These are phyloP conservation scores for Lycaon pictus DNA, from an alignment of 2,113 vertebrate species.

Conservation along the genomic window DNA sequence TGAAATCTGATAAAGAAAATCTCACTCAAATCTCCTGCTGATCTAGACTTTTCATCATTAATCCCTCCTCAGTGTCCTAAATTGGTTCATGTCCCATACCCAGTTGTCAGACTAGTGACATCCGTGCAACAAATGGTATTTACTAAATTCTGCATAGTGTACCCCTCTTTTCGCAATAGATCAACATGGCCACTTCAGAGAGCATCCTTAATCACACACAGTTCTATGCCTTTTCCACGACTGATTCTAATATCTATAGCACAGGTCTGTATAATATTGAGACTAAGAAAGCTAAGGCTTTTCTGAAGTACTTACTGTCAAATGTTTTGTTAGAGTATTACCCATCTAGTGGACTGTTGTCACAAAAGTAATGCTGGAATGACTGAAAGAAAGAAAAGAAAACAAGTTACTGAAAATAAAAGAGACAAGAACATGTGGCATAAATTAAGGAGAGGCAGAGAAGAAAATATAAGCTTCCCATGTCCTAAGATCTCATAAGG, in stretches of 20 bases:
- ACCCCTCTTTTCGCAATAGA: neutral
- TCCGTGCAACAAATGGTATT: neutral
- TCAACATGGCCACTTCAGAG: neutral
- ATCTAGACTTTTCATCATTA: neutral
- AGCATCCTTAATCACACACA: neutral
- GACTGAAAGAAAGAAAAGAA: neutral
- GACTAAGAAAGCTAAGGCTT: neutral
- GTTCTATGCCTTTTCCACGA: neutral
- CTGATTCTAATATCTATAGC: neutral
- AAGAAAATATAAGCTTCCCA: neutral
- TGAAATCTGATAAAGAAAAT: conserved; percentile 35
- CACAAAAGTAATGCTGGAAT: neutral
- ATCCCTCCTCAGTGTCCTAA: neutral
- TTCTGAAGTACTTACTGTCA: neutral
- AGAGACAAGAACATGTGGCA: neutral
- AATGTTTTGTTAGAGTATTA: neutral
- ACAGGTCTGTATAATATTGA: neutral
- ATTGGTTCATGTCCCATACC: neutral
- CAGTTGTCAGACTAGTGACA: neutral
- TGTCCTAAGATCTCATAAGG: neutral
- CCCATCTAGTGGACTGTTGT: neutral
- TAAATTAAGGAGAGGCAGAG: neutral
- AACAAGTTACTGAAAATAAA: neutral
- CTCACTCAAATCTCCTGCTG: neutral
- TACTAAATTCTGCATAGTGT: neutral